A percentile compares a stretch with the other conserved stretches of the same genome.
phyloP scores from a whole-genome alignment of 37 sponge, comb jelly and placozoan species.

The Mnemiopsis leidyi region DNA sequence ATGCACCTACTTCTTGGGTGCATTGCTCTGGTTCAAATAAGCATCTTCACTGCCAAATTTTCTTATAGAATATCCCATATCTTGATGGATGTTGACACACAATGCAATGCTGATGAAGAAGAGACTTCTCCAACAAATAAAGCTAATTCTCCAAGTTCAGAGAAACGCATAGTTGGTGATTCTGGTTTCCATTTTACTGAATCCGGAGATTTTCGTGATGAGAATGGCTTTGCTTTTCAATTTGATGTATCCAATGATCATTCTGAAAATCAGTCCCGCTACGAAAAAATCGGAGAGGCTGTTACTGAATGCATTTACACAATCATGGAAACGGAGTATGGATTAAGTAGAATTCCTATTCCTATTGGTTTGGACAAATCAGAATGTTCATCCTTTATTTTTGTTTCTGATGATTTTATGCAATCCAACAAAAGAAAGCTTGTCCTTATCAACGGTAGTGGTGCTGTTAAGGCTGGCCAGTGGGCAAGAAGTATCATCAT shows the following conservation, averaged over 20 bases:
- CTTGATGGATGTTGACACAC: no score
- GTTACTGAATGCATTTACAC: constrained; percentile 29
- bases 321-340: neutral
- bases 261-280: neutral
- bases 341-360: neutral
- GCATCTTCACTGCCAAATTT: no score
- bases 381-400: constrained; percentile 23
- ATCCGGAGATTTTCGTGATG: neutral
- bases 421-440: neutral
- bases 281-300: constrained; percentile 29
- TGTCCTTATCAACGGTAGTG: constrained; percentile 61
- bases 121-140: neutral
- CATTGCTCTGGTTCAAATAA: no score
- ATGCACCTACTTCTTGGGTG: no score
- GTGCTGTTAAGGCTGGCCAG: constrained; percentile 43
- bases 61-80: no score
- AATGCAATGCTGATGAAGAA: no score
- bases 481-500: constrained; percentile 45
- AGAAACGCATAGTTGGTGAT: constrained; percentile 8
- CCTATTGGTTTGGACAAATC: neutral
- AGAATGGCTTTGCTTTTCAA: neutral
- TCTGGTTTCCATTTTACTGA: neutral
- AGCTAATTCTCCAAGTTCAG: no score
- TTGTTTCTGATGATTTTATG: neutral
- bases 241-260: neutral